These are phyloP conservation scores for Leptobrachium leishanense DNA, from an alignment of 2,113 vertebrate species.

Conservation along the genomic window DNA sequence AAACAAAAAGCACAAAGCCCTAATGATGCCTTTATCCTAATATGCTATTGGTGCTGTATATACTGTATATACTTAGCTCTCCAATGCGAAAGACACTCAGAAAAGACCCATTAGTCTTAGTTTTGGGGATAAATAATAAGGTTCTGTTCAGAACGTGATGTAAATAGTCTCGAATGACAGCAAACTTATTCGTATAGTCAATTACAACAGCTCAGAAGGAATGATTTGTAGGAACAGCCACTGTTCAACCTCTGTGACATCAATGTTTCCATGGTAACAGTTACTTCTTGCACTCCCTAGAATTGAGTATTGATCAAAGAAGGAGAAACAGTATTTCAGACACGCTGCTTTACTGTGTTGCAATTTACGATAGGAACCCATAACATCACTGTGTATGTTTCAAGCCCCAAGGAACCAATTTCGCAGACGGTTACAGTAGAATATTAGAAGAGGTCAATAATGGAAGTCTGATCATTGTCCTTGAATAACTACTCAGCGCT, in stretches of 20 bases:
- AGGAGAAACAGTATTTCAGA: slow-evolving; percentile 77
- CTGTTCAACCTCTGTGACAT: slow-evolving; percentile 95
- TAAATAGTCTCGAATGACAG: slow-evolving; percentile 93
- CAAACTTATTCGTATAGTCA: slow-evolving; percentile 89
- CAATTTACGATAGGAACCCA: slow-evolving; percentile 92
- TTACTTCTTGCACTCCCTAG: slow-evolving; percentile 88
- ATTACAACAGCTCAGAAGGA: slow-evolving; percentile 95
- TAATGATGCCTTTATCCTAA: too few species aligned
- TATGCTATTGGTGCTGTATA: not conserved
- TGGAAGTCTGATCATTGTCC: slow-evolving; percentile 92
- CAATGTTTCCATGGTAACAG: slow-evolving; percentile 93
- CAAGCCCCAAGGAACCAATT: slow-evolving; percentile 98
- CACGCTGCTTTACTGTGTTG: slow-evolving; percentile 82
- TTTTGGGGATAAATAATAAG: slow-evolving; percentile 88
- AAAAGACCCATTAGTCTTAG: slow-evolving; percentile 77
- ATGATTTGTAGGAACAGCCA: slow-evolving; percentile 93
- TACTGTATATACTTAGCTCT: not conserved
- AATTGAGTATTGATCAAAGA: slow-evolving; percentile 98
- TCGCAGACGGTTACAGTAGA: slow-evolving; percentile 91
- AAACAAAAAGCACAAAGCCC: too few species aligned
- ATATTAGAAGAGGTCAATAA: slow-evolving; percentile 98
- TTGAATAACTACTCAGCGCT: slow-evolving; percentile 86
- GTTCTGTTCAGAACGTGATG: slow-evolving; percentile 82
- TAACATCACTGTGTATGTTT: slow-evolving; percentile 85
- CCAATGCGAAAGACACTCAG: slow-evolving; percentile 75